Evolutionary conservation across 2,113 vertebrate species (phyloP).

Genomic region (Phocoena sinus): DNA sequence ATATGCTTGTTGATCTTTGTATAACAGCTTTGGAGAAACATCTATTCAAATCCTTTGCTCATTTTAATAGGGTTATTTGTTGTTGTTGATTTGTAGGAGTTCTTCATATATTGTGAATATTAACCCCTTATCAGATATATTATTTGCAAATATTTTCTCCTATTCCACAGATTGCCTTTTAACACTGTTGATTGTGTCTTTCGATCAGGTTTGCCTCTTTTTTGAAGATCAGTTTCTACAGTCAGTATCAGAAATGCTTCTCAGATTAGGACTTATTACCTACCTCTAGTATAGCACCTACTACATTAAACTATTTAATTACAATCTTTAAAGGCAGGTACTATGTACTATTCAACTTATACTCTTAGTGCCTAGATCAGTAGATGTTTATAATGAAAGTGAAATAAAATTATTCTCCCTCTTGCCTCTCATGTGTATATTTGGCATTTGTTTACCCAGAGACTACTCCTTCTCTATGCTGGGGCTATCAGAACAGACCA

Average conservation of each 20-base stretch:
- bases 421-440: not conserved
- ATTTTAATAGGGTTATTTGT: not conserved
- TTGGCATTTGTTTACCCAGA: not conserved
- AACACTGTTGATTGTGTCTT: not conserved
- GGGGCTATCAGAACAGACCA: not conserved
- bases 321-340: not conserved
- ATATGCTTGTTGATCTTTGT: not conserved
- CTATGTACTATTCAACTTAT: not conserved
- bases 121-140: not conserved
- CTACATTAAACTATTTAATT: not conserved
- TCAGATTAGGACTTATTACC: not conserved
- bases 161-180: not conserved
- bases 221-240: not conserved
- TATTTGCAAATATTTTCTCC: not conserved
- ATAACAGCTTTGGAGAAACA: not conserved
- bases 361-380: not conserved
- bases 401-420: not conserved
- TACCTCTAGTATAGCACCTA: not conserved
- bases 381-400: not conserved
- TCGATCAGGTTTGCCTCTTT: not conserved
- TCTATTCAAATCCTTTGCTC: not conserved
- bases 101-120: not conserved
- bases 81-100: not conserved
- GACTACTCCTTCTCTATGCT: not conserved
- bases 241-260: not conserved